Conservation (phyloP, 2,888 invertebrate species). For the Drosophila barbarae region DNA sequence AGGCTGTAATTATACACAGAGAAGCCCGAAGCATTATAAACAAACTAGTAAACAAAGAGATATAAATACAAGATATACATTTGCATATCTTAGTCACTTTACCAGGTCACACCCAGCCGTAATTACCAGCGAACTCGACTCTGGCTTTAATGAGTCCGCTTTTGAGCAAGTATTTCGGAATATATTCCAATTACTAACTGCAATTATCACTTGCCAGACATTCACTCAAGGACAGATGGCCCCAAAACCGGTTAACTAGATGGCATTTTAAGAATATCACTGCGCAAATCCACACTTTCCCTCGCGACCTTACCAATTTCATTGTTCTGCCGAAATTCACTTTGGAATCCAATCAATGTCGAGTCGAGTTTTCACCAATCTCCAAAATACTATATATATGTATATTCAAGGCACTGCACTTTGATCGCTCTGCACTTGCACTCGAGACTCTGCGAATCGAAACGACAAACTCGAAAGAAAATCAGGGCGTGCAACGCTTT, state of each 20-base stretch:
- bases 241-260: slow-evolving; percentile 47
- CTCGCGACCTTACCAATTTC: slow-evolving; percentile 57
- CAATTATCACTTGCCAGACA: slow-evolving; percentile 15
- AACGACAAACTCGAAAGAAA: slow-evolving; percentile 80
- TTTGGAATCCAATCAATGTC: slow-evolving; percentile 33
- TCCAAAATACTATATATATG: slow-evolving; percentile 17
- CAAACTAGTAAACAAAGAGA: slow-evolving; percentile 4
- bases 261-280: slow-evolving; percentile 37
- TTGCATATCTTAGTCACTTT: slow-evolving; percentile 3
- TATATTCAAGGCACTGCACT: slow-evolving; percentile 29
- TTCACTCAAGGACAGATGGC: slow-evolving; percentile 29
- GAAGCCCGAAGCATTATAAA: background rate
- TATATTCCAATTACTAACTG: slow-evolving; percentile 16
- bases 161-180: slow-evolving; percentile 13
- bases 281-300: slow-evolving; percentile 19
- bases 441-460: slow-evolving; percentile 80
- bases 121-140: slow-evolving; percentile 6
- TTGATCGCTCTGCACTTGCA: slow-evolving; percentile 75
- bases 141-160: slow-evolving; percentile 9
- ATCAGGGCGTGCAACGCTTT: slow-evolving; percentile 78
- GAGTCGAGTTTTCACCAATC: slow-evolving; percentile 62
- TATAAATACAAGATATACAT: background rate
- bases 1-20: slow-evolving; percentile 24
- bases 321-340: slow-evolving; percentile 35
- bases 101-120: slow-evolving; percentile 16